Base-by-base conservation (phyloP, 2,113 vertebrate species). In the Spea bombifrons region DNA sequence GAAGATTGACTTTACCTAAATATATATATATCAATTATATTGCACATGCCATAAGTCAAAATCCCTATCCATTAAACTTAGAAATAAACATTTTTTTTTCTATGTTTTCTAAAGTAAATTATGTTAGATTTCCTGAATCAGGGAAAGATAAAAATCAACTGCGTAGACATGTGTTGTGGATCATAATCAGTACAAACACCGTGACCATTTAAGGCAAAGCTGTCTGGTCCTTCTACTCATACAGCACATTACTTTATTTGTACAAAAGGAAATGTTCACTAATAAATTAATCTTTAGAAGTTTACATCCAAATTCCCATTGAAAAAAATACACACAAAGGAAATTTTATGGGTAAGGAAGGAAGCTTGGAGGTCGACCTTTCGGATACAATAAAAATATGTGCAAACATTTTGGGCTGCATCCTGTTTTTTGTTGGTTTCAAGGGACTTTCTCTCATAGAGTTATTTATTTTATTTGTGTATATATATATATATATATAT, bases 321-420 rank as follows among this genome's bases (percentile, higher is more conserved):
- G 47, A 70, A 70, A 70, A 13, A 8, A 46, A 70, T 16, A 8
- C 67, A 8, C 67, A 70, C 67, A 70, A 70, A 70, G 50, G 15
- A 70, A 12, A 70, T 16, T 50, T 70, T 48, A 50, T 16, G 67
- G 47, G 15, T 16, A 66, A 59, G 67, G 67, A 70, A 70, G 67
- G 67, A 70, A 70, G 67, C 13, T 49, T 50, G 9, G 45, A 16
- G 50, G 46, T 12, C 15, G 7, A 69, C n/a, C n/a, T 70, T 17
- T 15, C 46, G n/a, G 12, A 70, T 12, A 70, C 67, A 70, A 70
- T 70, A 49, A 70, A 70, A 70, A 67, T 15, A n/a, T 48, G 46
- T 70, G 9, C 67, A 70, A 70, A 17, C 44, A 50, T 16, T 67
- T 67, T 67, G 66, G 46, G 3, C 45, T 70, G 46, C 50, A 70